These are phyloP conservation scores for Pygoscelis adeliae DNA, from an alignment of 2,113 vertebrate species.

Conservation along the genomic window DNA sequence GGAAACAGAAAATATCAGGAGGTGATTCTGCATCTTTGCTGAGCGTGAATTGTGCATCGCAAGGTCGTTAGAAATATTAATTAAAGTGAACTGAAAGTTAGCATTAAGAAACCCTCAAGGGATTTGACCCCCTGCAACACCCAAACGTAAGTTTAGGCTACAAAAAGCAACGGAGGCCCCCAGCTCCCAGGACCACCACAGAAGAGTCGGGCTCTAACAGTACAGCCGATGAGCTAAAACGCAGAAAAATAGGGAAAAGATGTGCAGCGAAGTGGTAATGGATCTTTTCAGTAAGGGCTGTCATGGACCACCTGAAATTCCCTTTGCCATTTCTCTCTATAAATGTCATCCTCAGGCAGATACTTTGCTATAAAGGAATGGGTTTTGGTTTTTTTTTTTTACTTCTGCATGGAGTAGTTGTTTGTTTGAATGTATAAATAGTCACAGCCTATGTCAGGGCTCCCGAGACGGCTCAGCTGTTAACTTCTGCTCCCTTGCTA, in stretches of 20 bases:
- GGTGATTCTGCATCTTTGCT: neutral
- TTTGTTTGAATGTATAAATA: neutral
- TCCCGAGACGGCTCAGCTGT: accelerated
- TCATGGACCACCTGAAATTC: neutral
- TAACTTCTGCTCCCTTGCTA: neutral
- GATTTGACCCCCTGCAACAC: neutral
- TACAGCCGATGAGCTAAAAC: neutral
- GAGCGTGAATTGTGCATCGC: accelerated
- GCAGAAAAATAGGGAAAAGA: neutral
- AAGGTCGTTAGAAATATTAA: neutral
- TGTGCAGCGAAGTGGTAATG: neutral
- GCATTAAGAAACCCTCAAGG: neutral
- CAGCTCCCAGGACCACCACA: neutral
- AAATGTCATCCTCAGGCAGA: neutral
- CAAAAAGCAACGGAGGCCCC: neutral
- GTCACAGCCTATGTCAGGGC: neutral
- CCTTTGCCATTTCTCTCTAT: neutral
- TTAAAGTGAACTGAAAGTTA: neutral
- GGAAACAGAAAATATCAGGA: neutral
- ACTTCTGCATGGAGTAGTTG: neutral
- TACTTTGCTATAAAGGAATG: neutral
- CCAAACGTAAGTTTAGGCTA: neutral
- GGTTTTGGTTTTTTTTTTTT: neutral
- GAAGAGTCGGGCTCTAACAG: neutral
- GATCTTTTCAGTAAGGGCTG: neutral